phyloP scores from a whole-genome alignment of 2,113 vertebrate species.

The Pao palembangensis region DNA sequence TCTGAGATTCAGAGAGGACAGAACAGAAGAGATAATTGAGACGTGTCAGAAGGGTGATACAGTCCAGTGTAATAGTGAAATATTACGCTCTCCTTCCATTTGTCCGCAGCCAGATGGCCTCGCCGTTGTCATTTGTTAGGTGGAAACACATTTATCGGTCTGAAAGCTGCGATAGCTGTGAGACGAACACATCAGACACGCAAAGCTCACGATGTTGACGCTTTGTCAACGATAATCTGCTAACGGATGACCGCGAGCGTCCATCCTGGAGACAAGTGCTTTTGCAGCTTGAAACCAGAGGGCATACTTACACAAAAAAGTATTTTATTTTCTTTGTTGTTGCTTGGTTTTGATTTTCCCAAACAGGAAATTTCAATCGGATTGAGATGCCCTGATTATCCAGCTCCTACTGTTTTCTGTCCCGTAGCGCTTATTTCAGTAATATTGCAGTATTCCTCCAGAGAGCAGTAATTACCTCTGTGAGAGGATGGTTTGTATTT shows the following conservation, averaged over 20 bases:
- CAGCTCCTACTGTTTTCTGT: background rate
- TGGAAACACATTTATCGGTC: conserved; percentile 38
- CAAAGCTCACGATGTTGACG: conserved; percentile 4
- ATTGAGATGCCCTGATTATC: background rate
- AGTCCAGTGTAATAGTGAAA: conserved; percentile 31
- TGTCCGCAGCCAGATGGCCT: conserved; percentile 24
- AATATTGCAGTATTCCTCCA: background rate
- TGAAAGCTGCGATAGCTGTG: conserved; percentile 23
- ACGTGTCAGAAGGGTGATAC: conserved; percentile 19
- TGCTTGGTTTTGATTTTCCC: too few relatives aligned
- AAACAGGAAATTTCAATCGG: background rate
- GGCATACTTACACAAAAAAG: background rate
- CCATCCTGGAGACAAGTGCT: conserved; percentile 2
- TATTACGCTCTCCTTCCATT: conserved; percentile 24
- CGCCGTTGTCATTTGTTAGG: conserved; percentile 27
- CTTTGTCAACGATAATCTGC: conserved; percentile 8
- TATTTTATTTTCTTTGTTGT: background rate
- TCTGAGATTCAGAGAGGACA: conserved; percentile 11
- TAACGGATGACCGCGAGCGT: conserved; percentile 9
- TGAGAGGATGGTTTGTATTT: background rate
- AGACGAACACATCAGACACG: conserved; percentile 7
- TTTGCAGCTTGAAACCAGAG: background rate
- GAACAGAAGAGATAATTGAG: conserved; percentile 17
- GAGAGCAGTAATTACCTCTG: background rate
- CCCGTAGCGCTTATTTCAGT: background rate